These are phyloP conservation scores for Diachasma alloeum DNA, from an alignment of 1,140 invertebrate species.

Conservation along the genomic window DNA sequence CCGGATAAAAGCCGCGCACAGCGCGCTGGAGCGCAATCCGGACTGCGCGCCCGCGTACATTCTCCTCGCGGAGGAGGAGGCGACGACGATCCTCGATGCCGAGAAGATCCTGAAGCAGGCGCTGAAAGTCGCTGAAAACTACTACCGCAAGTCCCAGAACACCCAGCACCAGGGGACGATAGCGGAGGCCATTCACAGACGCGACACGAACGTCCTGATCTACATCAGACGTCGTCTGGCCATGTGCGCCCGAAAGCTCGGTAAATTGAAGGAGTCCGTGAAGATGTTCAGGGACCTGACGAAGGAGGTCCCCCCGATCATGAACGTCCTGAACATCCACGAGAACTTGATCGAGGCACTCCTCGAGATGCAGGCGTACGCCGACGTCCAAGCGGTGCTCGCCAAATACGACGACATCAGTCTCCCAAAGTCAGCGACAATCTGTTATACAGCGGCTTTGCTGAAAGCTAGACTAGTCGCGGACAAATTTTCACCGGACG, in stretches of 20 bases:
- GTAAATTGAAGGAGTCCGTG: constrained; percentile 92
- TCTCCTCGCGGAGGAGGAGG: constrained; percentile 95
- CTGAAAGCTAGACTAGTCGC: constrained; percentile 92
- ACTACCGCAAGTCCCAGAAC: constrained; percentile 84
- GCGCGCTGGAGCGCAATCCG: constrained; percentile 87
- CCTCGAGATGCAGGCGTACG: constrained; percentile 95
- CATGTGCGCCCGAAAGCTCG: constrained; percentile 96
- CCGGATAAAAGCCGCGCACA: constrained; percentile 91
- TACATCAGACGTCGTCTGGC: constrained; percentile 93
- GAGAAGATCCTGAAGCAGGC: constrained; percentile 90
- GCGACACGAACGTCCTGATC: constrained; percentile 95
- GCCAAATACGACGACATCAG: constrained; percentile 97
- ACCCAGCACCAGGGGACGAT: constrained; percentile 79
- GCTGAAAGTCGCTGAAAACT: constrained; percentile 86
- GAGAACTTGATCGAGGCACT: constrained; percentile 97
- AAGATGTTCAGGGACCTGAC: constrained; percentile 98
- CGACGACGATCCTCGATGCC: constrained; percentile 88
- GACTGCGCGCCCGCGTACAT: constrained; percentile 97
- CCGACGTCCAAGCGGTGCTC: constrained; percentile 94
- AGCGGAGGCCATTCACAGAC: constrained; percentile 82
- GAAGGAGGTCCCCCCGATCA: constrained; percentile 96
- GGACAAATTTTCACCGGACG: constrained; percentile 91
- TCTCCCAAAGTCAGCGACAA: constrained; percentile 95
- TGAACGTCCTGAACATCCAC: constrained; percentile 95
- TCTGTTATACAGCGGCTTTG: constrained; percentile 95